A percentile compares a stretch with the other conserved stretches of the same genome.
Evolutionary conservation across 2,888 invertebrate species (phyloP).

Genomic region (Cephus runcator): DNA sequence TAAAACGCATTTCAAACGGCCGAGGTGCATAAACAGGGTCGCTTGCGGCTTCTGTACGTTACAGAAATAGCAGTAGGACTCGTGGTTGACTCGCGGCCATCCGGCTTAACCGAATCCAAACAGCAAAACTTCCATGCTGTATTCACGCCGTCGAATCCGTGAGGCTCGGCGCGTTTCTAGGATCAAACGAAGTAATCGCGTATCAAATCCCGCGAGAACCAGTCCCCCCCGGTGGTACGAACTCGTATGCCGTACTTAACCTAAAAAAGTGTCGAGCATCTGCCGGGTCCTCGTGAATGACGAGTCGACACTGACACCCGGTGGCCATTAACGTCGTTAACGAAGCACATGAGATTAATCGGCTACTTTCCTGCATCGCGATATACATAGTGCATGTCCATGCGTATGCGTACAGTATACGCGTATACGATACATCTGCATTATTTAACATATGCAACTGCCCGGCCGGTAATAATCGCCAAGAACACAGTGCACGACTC

Average conservation of each 20-base stretch:
- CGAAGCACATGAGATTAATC: conserved; percentile 19
- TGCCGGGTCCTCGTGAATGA: neutral
- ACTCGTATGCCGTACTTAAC: conserved; percentile 12
- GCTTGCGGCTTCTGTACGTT: conserved; percentile 35
- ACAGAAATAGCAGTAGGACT: conserved; percentile 45
- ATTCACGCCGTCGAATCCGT: neutral
- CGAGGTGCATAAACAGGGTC: neutral
- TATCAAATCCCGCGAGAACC: too few species aligned
- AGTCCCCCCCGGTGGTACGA: neutral
- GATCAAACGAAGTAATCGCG: too few species aligned
- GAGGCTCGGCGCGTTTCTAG: neutral
- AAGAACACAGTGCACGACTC: neutral
- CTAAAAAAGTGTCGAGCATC: conserved; percentile 17
- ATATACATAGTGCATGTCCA: neutral
- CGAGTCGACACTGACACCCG: conserved; percentile 9
- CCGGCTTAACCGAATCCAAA: conserved; percentile 41
- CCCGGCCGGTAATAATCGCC: too few species aligned
- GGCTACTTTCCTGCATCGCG: neutral
- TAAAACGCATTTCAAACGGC: too few species aligned
- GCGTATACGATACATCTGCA: neutral
- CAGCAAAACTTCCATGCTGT: conserved; percentile 14
- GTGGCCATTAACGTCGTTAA: conserved; percentile 17
- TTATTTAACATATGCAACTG: too few species aligned
- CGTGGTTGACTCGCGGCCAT: conserved; percentile 27
- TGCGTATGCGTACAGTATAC: neutral